Evolutionary conservation across 2,888 invertebrate species (phyloP).

Genomic region (Monochamus alternatus): DNA sequence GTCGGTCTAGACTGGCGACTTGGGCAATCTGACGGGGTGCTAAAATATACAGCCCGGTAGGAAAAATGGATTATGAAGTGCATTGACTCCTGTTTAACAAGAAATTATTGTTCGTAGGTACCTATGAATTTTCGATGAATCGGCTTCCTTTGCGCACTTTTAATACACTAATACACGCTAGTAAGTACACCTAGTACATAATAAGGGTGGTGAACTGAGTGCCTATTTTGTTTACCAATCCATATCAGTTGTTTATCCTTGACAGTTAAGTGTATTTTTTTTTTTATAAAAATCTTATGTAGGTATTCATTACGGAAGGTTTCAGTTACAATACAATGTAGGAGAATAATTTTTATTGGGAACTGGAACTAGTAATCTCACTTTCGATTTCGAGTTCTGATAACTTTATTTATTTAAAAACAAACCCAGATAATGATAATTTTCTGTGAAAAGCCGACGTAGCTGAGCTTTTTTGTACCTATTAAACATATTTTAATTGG

Average conservation of each 20-base stretch:
- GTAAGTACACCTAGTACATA: no score
- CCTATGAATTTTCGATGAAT: neutral
- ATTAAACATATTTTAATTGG: no score
- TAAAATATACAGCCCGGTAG: slow-evolving; percentile 9
- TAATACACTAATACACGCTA: no score
- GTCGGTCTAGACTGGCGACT: slow-evolving; percentile 33
- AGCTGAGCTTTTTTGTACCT: no score
- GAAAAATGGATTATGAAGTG: slow-evolving; percentile 32
- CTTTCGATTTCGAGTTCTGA: neutral
- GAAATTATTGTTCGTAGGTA: neutral
- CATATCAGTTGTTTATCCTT: no score
- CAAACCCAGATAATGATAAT: neutral
- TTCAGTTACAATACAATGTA: no score
- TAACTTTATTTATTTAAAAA: neutral
- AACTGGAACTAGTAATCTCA: neutral
- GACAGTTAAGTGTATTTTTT: no score
- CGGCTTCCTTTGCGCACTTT: neutral
- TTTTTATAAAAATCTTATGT: no score
- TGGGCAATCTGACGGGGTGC: slow-evolving; percentile 48
- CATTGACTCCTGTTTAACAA: slow-evolving; percentile 17
- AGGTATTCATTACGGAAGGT: no score
- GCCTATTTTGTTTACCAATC: no score
- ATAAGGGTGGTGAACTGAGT: no score
- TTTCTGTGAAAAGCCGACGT: no score
- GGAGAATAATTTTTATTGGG: neutral